phyloP scores from a whole-genome alignment of 2,113 vertebrate species.

The Gorsachius goisagi region DNA sequence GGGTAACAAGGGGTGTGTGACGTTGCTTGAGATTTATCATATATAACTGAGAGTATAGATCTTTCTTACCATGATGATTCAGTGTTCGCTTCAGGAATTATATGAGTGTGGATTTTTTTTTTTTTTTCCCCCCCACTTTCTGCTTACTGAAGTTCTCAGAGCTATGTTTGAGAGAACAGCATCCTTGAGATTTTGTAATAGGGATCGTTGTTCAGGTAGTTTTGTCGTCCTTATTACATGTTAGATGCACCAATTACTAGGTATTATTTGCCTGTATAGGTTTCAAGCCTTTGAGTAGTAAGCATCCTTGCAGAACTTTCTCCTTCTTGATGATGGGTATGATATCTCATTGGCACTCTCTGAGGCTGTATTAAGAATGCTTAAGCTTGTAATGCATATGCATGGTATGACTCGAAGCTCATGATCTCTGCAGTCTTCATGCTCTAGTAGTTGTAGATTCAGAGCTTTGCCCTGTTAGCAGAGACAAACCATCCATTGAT shows the following conservation, averaged over 20 bases:
- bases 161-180: neutral
- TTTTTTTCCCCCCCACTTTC: neutral
- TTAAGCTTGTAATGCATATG: neutral
- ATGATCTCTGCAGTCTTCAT: neutral
- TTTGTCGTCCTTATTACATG: neutral
- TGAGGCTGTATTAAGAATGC: neutral
- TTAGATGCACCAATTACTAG: neutral
- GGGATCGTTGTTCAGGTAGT: neutral
- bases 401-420: neutral
- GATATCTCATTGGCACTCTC: neutral
- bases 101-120: neutral
- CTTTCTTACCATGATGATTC: neutral
- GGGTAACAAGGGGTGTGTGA: neutral
- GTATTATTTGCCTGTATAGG: neutral
- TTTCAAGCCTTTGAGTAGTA: neutral
- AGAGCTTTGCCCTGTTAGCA: neutral
- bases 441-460: neutral
- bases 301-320: neutral
- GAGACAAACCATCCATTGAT: neutral
- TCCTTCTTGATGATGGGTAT: neutral
- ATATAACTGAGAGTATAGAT: neutral
- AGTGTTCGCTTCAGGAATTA: neutral
- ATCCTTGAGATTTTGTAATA: neutral
- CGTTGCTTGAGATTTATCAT: neutral
- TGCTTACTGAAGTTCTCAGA: neutral